Evolutionary conservation across 2,888 invertebrate species (phyloP), one percentile per base, ranked within the genome.

Genomic region (Cosmopolites sordidus): DNA sequence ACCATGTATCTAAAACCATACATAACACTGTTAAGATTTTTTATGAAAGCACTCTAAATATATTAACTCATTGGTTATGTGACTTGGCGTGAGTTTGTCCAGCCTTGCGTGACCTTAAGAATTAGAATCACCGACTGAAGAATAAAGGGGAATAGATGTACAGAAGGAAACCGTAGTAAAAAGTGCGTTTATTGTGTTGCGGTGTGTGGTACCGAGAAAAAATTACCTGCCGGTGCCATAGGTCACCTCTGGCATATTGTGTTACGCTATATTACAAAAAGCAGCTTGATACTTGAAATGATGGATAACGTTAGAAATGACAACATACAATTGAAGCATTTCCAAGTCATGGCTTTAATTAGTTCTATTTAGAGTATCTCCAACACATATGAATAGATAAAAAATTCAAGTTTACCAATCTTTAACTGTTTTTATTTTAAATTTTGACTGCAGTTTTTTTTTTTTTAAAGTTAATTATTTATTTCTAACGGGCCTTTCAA

Each of bases 91-190:
- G 55, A 44, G 43, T 56, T 48, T 42, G 51, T 41, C 45, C 50
- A 56, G 52, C 53, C 56, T 56, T 56, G 56, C 56, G 43, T 56
- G 56, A 56, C 56, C 56, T 56, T 42, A 52, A 43, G 39, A 56
- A 51, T 55, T 55, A 51, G 48, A 45, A 18, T 14, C 41, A 30
- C 48, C 39, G 15, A 39, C 37, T 45, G 33, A 45, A 18, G 44
- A 16, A 45, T 27, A 51, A 30, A 22, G 41, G 39, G 17, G 38
- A 44, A 39, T 33, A 12, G 33, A 33, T n/a, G 11, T 12, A 33
- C n/a, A 33, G 33, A 40, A 22, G 22, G 22, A 22, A 8, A 22
- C 3, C 22, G 8, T 22, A 22, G 4, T n/a, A n/a, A 22, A 22
- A 22, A 22, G 3, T 22, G 8, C 22, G 22, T 22, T 22, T 22